Evolutionary conservation across 2,797 vertebrate genomes (phyloP), one percentile per base, ranked within the genome.

Genomic region (Mus spretus): DNA sequence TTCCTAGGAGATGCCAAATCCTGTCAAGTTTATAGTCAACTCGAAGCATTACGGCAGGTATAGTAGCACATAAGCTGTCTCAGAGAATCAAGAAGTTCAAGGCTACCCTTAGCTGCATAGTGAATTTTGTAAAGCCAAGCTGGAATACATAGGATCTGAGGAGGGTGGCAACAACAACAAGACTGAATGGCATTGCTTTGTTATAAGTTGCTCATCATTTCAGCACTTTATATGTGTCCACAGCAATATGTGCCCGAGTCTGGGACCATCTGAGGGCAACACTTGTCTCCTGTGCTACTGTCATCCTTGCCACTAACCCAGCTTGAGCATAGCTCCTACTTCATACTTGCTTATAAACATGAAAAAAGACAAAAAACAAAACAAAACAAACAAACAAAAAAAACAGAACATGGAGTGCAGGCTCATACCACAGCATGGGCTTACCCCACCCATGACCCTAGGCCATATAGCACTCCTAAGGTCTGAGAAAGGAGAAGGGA

Each of bases 81-180:
- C 88, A 50, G 17, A 89, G 74, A 24, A 34, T n/a, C 57, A 11
- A 6, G 7, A 77, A n/a, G 72, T 78, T n/a, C 13, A 26, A 83
- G 37, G 12, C 28, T 3, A n/a, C 40, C 57, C 74, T 47, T 50
- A 89, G 31, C 20, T 3, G n/a, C 72, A 77, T 5, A 77, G 87
- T 47, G 17, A 17, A 15, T 89, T 65, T 17, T 86, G 3, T 26
- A 47, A 47, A 44, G 20, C 44, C 57, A 63, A 17, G 34, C 31
- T 63, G 44, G 74, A 63, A 50, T 17, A 26, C 20, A 14, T 24
- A 44, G 19, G 50, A 44, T 19, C 17, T 8, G 22, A 74, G 22
- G 11, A 74, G 11, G 70, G 34, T 1, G 6, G 20, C 3, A 2
- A n/a, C 2, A 11, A 44, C 1, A 0, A 40, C 4, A 17, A 31